Evolutionary conservation across 2,888 invertebrate genomes (phyloP).

Genomic region (Hypomecis punctinalis): DNA sequence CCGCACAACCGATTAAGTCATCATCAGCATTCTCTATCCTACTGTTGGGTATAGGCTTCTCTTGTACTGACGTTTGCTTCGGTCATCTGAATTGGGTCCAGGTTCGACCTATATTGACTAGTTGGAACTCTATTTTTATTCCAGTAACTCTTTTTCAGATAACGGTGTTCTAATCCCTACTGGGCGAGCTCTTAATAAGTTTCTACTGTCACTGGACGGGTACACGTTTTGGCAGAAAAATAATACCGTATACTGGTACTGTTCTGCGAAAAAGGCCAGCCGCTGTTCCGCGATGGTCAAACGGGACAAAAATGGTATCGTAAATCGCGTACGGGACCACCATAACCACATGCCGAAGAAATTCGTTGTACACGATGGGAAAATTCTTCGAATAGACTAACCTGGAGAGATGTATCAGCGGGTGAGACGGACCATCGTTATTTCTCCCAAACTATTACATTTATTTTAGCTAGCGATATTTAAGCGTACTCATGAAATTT

Average conservation of each 20-base stretch:
- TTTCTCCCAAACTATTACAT: too few species aligned
- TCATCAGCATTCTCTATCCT: too few species aligned
- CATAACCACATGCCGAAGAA: slow-evolving; percentile 52
- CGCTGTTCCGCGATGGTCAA: slow-evolving; percentile 49
- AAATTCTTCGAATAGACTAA: slow-evolving; percentile 40
- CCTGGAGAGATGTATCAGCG: too few species aligned
- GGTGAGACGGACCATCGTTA: too few species aligned
- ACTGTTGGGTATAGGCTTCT: too few species aligned
- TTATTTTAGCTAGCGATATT: too few species aligned
- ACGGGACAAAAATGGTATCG: slow-evolving; percentile 27
- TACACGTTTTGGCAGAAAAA: slow-evolving; percentile 62
- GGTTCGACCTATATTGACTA: too few species aligned
- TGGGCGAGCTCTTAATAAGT: slow-evolving; percentile 49
- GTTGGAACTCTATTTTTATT: background rate
- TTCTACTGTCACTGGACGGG: slow-evolving; percentile 52
- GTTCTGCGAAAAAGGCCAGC: slow-evolving; percentile 48
- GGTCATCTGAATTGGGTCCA: too few species aligned
- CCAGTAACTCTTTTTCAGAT: slow-evolving; percentile 13
- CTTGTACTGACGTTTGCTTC: background rate
- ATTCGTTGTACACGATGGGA: slow-evolving; percentile 38
- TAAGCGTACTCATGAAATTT: too few species aligned
- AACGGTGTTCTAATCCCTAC: slow-evolving; percentile 52
- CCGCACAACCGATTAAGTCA: too few species aligned
- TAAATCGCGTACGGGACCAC: slow-evolving; percentile 32
- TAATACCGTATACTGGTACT: slow-evolving; percentile 52